Base-by-base conservation (phyloP, 2,113 vertebrate genomes). In the Macrotis lagotis region DNA sequence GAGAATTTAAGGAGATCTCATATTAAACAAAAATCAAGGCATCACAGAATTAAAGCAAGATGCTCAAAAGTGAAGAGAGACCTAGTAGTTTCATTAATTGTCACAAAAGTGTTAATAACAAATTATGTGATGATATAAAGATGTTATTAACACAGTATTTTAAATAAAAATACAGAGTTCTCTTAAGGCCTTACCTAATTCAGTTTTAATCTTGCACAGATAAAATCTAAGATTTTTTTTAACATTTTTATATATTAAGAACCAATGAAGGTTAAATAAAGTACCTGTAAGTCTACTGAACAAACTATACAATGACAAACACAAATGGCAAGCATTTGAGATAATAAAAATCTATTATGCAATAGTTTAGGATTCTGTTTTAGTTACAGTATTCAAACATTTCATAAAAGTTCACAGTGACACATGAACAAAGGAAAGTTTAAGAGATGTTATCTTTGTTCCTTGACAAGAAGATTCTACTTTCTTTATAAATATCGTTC, bases 111-210 rank as follows among this genome's bases (percentile, higher is more conserved):
- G 66, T 52, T 25, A n/a, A 51, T n/a, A 44, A 83, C 66, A 83
- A 83, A 83, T 83, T 44, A n/a, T 74, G 66, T 44, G 66, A 94
- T 90, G 55, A 49, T 55, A 51, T 48, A 89, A 88, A 14, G 28
- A 90, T 50, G 7, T 59, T 90, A 88, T 37, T 88, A 59, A 91
- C 52, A 51, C 92, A 92, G 48, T 50, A 51, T 90, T 52, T 89
- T 88, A 93, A 91, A 74, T 74, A 90, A 93, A 93, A 95, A 48
- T 90, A 93, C 53, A 91, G 50, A 24, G 7, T 83, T 83, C 7
- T 83, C n/a, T 6, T 44, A 83, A 44, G 37, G 37, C 22, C 66
- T 74, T 24, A 3, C 19, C 44, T 83, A 22, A 19, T n/a, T 4
- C 0, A 8, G 66, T 83, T 83, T 83, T 83, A 44, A 83, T 83